Evolutionary conservation across 2,797 vertebrate genomes (phyloP), one percentile per base, ranked within the genome.

Genomic region (Phoxinus dragarum): DNA sequence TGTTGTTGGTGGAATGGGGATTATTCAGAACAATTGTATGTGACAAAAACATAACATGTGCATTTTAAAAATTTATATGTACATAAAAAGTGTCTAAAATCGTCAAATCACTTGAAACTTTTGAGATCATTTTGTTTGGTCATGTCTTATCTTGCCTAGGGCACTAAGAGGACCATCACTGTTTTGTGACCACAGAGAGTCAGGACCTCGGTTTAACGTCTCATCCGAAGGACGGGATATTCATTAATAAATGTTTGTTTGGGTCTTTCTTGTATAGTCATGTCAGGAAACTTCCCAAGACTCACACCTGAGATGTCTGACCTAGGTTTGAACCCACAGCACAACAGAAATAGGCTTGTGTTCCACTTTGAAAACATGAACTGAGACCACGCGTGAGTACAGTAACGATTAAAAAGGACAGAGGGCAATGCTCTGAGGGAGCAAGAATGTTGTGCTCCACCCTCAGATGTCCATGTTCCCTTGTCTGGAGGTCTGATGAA

Each of bases 351-450:
- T 21, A 49, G 19, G 0, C 61, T 69, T 38, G 31, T 80, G 40
- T 36, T 67, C 61, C 11, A 27, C 42, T 67, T 49, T 80, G 40
- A 80, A 80, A 80, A 80, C 42, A 80, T 23, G 21, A 69, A 14
- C 1, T 68, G 44, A 10, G 44, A 12, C 44, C 7, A 16, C 36
- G 27, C 23, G 7, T 0, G 21, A 16, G 27, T n/a, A 80, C 21
- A 66, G 12, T 47, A 66, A 1, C 2, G 12, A 49, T 36, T 19
- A 68, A 54, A 76, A 6, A 34, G 31, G 44, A 71, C 23, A n/a
- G 67, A 71, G 34, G 34, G 68, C 27, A 42, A 81, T 42, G 47
- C 36, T 71, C 27, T 5, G 8, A 68, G 42, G 38, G 2, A 68
- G 34, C 64, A 5, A 31, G 44, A 21, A 56, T 7, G 0, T 19